A percentile compares a stretch with the other conserved stretches of the same genome.
Conservation (phyloP, 2,113 vertebrate genomes). For the Hypocryptadius cinnamomeus region DNA sequence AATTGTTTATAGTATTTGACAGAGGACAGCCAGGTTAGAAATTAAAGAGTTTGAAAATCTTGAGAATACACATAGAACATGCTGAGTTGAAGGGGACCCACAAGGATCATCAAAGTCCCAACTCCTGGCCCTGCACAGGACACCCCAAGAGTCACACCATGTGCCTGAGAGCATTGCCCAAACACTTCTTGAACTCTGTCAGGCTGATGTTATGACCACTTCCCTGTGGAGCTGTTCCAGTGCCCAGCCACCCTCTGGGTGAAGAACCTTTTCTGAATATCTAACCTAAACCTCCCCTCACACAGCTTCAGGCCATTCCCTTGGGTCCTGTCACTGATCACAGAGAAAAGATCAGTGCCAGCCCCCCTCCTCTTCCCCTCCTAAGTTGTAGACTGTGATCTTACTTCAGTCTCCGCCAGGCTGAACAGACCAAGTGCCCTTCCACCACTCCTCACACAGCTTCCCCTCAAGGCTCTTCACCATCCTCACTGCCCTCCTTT, state of each 20-base stretch:
- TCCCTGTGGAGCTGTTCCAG: not conserved
- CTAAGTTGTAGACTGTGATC: not conserved
- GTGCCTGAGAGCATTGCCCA: not conserved
- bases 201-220: not conserved
- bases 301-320: not conserved
- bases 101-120: not conserved
- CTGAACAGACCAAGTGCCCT: not conserved
- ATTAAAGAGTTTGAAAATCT: not conserved
- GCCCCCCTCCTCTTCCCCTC: not conserved
- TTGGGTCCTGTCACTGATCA: not conserved
- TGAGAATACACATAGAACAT: not conserved
- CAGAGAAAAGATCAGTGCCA: not conserved
- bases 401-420: not conserved
- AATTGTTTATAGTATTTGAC: not conserved
- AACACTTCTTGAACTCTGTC: too few species aligned
- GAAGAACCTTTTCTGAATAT: not conserved
- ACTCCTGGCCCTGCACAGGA: not conserved
- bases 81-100: not conserved
- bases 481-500: not conserved
- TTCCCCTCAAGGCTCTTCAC: not conserved
- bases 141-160: too few species aligned
- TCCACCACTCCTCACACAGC: fast-evolving
- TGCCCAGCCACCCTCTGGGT: fast-evolving
- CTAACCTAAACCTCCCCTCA: too few species aligned
- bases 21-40: not conserved